Base-by-base conservation (phyloP, 2,797 vertebrate genomes). In the Rachycentron canadum region DNA sequence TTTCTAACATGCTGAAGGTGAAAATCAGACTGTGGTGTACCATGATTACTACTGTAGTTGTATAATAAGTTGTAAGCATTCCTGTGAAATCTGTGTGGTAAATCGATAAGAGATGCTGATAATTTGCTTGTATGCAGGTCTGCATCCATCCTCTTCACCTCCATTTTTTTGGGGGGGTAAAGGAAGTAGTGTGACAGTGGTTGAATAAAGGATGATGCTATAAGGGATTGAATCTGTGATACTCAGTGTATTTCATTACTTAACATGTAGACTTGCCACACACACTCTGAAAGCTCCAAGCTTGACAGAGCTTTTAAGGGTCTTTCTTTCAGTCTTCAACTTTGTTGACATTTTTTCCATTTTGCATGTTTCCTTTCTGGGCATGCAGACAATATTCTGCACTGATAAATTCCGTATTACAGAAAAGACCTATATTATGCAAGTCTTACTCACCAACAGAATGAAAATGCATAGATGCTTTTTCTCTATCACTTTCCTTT, bases 331-430 rank as follows among this genome's bases (percentile, higher is more conserved):
- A 7, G 25, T 63, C 38, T 73, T 75, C 25, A 55, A 61, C 71
- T 76, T 73, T 74, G 62, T 73, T 83, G 67, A 36, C 52, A 60
- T n/a, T n/a, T 79, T 83, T 85, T 79, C 23, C 38, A 23, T 76
- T 78, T 28, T 67, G 47, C 28, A 34, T 70, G 25, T 45, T 21
- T 74, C 47, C 69, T 81, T 3, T 73, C 55, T 64, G 56, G 50
- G 55, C 71, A 79, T 30, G 23, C 19, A 59, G 55, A 83, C 79
- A 73, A 57, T 75, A 58, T 47, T 81, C 8, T 68, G 60, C 65
- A 64, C 55, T 73, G 67, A 34, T 73, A 68, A 84, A 69, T 88
- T 73, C 55, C 76, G 23, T 68, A 76, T 66, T 65, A 26, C 30
- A 53, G 52, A 41, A 82, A 62, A 45, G 26, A 69, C 56, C 40